phyloP scores from a whole-genome alignment of 2,113 vertebrate genomes.

The Crypturellus undulatus region DNA sequence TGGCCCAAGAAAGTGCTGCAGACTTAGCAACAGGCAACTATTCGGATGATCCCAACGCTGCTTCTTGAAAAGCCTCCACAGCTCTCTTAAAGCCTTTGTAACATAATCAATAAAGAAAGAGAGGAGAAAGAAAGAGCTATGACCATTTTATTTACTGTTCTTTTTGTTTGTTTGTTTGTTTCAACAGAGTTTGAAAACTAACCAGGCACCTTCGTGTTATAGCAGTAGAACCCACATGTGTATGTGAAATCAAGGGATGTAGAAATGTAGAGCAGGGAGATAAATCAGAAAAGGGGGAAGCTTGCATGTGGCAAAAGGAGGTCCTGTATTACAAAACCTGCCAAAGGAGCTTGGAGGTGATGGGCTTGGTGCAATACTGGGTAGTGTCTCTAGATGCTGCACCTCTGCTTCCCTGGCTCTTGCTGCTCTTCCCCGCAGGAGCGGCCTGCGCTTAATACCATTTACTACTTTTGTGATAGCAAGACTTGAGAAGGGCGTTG shows the following conservation, averaged over 20 bases:
- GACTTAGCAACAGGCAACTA: constrained; percentile 11
- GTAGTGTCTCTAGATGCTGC: neutral
- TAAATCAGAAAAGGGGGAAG: neutral
- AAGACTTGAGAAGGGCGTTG: too few relatives aligned
- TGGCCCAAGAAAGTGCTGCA: constrained; percentile 58
- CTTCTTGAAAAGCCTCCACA: neutral
- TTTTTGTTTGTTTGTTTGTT: too few relatives aligned
- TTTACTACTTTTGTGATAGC: too few relatives aligned
- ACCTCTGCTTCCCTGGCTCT: too few relatives aligned
- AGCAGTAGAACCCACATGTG: neutral
- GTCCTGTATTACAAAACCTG: neutral
- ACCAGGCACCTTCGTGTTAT: neutral
- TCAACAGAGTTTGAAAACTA: neutral
- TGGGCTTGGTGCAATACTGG: neutral
- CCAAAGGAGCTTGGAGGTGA: neutral
- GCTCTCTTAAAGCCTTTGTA: neutral
- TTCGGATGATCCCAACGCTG: constrained; percentile 36
- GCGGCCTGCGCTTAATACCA: too few relatives aligned
- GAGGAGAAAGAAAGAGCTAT: neutral
- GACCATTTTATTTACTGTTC: neutral
- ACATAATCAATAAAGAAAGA: too few relatives aligned
- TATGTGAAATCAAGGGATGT: neutral
- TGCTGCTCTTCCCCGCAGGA: too few relatives aligned
- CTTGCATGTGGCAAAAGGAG: neutral
- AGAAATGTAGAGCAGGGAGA: neutral